These are phyloP conservation scores for Coreius guichenoti DNA, from an alignment of 2,797 vertebrate genomes.

Conservation along the genomic window DNA sequence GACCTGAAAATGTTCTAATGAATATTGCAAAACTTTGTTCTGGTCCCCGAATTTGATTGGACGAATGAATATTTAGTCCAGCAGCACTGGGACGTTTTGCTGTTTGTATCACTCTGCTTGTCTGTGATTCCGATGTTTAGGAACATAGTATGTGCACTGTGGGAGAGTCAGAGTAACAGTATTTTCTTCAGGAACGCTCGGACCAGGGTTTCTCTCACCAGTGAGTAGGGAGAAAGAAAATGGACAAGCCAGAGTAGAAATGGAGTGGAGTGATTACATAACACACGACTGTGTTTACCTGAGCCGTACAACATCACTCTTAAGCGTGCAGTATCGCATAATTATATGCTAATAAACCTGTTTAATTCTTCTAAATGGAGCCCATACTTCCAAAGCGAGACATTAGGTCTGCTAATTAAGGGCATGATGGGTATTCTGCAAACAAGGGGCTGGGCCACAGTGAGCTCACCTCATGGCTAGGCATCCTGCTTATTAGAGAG, in stretches of 20 bases:
- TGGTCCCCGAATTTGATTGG: background rate
- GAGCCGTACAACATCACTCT: background rate
- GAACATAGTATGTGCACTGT: background rate
- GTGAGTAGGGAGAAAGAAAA: background rate
- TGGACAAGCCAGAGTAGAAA: background rate
- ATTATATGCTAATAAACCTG: background rate
- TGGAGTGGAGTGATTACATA: background rate
- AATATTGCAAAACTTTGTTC: background rate
- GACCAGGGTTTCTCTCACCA: background rate
- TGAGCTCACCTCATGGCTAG: constrained; percentile 95
- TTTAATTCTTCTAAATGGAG: background rate
- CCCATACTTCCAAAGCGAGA: background rate
- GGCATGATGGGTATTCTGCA: constrained; percentile 16
- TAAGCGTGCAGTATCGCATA: background rate
- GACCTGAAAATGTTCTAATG: background rate
- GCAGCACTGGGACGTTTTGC: background rate
- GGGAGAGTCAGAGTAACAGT: background rate
- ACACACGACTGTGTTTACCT: background rate
- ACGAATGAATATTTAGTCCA: background rate
- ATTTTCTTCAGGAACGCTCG: background rate
- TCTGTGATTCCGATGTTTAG: background rate
- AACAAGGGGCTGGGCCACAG: constrained; percentile 35
- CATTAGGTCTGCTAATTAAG: constrained; percentile 3
- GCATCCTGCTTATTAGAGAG: constrained; percentile 99
- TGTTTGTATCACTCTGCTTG: background rate